These are phyloP conservation scores for Mormyrus hasselquistii DNA, from an alignment of 2,797 vertebrate genomes.

Conservation along the genomic window DNA sequence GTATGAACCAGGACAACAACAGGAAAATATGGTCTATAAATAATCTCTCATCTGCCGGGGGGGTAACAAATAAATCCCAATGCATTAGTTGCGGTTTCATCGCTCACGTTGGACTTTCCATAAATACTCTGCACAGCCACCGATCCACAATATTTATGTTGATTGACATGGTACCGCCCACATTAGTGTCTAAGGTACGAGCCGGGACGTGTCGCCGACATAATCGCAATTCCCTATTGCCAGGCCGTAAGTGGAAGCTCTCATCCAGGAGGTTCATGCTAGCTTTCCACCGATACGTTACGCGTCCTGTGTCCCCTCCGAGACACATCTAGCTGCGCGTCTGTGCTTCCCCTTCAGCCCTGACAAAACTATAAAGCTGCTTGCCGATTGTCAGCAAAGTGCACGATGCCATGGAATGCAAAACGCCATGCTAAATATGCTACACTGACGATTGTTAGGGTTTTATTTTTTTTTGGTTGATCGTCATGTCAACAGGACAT, in stretches of 20 bases:
- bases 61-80: conserved; percentile 47
- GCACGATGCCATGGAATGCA: conserved; percentile 12
- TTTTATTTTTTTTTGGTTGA: not conserved
- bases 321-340: conserved; percentile 19
- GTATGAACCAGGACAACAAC: conserved; percentile 43
- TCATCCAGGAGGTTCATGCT: conserved; percentile 27
- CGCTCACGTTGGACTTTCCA: conserved; percentile 51
- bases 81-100: conserved; percentile 56
- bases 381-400: conserved; percentile 1
- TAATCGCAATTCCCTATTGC: conserved; percentile 30
- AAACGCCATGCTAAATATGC: not conserved
- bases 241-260: conserved; percentile 21
- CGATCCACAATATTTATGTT: conserved; percentile 48
- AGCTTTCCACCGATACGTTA: conserved; percentile 23
- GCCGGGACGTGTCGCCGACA: not conserved
- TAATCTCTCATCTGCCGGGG: conserved; percentile 42
- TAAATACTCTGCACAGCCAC: conserved; percentile 49
- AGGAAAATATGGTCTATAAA: conserved; percentile 57
- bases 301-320: not conserved
- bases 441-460: not conserved
- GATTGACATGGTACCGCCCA: conserved; percentile 54
- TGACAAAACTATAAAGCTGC: not conserved
- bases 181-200: conserved; percentile 41
- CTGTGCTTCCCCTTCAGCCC: conserved; percentile 15
- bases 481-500: not conserved